phyloP scores from a whole-genome alignment of 2,113 vertebrate genomes.

The Myodes glareolus region DNA sequence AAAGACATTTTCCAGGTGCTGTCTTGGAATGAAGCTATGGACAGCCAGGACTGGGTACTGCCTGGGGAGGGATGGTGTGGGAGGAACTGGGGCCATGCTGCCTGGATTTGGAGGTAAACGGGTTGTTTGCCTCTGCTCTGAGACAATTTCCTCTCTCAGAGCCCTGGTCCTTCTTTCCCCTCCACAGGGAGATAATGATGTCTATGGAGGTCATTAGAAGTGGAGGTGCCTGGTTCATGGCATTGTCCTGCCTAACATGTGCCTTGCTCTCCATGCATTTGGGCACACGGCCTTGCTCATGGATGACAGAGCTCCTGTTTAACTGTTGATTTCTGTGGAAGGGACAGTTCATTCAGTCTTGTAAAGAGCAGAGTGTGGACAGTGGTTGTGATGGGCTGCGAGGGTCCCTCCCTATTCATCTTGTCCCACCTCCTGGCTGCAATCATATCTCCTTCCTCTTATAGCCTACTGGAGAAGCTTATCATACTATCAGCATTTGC shows the following conservation, averaged over 20 bases:
- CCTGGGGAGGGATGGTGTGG: not conserved
- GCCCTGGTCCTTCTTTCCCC: not conserved
- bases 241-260: not conserved
- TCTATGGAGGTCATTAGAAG: not conserved
- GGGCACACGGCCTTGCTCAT: not conserved
- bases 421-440: not conserved
- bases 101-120: not conserved
- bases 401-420: accelerated
- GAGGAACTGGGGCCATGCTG: not conserved
- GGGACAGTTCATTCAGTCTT: not conserved
- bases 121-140: not conserved
- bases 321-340: not conserved
- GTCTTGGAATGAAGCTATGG: not conserved
- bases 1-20: not conserved
- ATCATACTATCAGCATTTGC: not conserved
- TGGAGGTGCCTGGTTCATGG: not conserved
- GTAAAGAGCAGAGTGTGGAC: not conserved
- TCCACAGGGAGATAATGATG: not conserved
- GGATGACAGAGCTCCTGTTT: not conserved
- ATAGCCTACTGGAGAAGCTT: not conserved
- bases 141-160: not conserved
- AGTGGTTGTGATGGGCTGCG: accelerated
- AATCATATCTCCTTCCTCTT: not conserved
- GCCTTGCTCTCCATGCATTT: not conserved
- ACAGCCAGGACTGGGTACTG: not conserved